Conservation (phyloP, 2,113 vertebrate species). For the Girardinichthys multiradiatus region DNA sequence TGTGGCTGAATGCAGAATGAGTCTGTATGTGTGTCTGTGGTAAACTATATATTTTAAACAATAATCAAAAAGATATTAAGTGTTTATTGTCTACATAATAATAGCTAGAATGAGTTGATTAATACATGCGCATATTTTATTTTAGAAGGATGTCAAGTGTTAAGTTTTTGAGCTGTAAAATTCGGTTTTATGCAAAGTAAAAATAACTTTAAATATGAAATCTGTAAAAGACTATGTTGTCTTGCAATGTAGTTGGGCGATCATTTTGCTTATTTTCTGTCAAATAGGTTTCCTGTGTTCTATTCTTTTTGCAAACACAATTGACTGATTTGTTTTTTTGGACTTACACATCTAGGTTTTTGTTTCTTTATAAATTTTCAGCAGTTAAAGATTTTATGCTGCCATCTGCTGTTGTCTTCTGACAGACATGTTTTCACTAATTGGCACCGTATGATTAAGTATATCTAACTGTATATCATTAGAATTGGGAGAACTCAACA, state of each 20-base stretch:
- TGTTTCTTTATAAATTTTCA: neutral
- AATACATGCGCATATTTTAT: neutral
- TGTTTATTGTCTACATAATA: neutral
- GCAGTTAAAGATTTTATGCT: neutral
- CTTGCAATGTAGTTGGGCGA: too few species aligned
- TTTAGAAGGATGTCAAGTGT: neutral
- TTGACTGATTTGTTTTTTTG: neutral
- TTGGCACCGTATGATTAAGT: neutral
- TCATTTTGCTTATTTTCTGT: neutral
- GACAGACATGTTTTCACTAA: neutral
- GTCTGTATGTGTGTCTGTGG: slow-evolving; percentile 39
- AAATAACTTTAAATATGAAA: too few species aligned
- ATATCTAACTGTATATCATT: neutral
- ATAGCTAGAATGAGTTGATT: neutral
- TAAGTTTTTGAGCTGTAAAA: neutral
- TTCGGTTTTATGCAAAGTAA: neutral
- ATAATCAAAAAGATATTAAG: neutral
- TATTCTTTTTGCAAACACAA: neutral
- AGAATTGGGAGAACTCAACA: neutral
- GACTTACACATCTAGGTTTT: neutral
- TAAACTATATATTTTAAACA: neutral
- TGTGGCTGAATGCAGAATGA: slow-evolving; percentile 25
- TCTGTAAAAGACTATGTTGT: too few species aligned
- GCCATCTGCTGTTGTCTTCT: neutral
- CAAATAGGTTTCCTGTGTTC: neutral